These are phyloP conservation scores for Neomicropteryx cornuta DNA, from an alignment of 1,140 invertebrate species.

Conservation along the genomic window DNA sequence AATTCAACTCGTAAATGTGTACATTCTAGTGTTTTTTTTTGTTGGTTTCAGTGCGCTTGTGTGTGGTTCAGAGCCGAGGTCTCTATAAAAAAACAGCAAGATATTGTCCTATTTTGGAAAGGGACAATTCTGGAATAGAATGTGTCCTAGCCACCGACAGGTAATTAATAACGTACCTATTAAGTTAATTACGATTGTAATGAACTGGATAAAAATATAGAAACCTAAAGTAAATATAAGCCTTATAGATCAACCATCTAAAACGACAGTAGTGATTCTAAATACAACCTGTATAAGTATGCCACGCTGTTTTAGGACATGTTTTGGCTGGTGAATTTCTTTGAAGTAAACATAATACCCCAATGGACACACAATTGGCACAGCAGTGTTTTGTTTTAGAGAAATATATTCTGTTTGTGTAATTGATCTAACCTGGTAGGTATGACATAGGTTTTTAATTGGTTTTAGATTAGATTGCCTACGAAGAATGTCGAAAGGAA, in stretches of 20 bases:
- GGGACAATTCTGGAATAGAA: constrained; percentile 41
- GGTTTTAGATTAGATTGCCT: constrained; percentile 61
- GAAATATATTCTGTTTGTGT: background rate
- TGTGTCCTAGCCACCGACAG: constrained; percentile 56
- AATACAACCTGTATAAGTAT: too few relatives aligned
- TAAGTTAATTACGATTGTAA: constrained; percentile 2
- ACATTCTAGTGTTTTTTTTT: constrained; percentile 7
- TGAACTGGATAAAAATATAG: background rate
- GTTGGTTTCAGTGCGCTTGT: constrained; percentile 49
- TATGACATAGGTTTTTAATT: background rate
- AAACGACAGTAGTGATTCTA: too few relatives aligned
- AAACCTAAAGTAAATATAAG: too few relatives aligned
- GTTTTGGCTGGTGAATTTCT: too few relatives aligned
- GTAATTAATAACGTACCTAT: constrained; percentile 22
- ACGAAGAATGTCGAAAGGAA: constrained; percentile 53
- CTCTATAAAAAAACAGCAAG: constrained; percentile 41
- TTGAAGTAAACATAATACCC: too few relatives aligned
- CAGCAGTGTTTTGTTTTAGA: background rate
- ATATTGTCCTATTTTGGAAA: constrained; percentile 47
- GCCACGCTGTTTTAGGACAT: too few relatives aligned
- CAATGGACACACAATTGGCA: too few relatives aligned
- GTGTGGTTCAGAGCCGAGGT: constrained; percentile 50
- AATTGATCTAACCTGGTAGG: background rate
- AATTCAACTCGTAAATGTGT: too few relatives aligned
- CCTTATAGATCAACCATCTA: too few relatives aligned